Base-by-base conservation (phyloP, 2,113 vertebrate species). In the Otolemur garnettii region DNA sequence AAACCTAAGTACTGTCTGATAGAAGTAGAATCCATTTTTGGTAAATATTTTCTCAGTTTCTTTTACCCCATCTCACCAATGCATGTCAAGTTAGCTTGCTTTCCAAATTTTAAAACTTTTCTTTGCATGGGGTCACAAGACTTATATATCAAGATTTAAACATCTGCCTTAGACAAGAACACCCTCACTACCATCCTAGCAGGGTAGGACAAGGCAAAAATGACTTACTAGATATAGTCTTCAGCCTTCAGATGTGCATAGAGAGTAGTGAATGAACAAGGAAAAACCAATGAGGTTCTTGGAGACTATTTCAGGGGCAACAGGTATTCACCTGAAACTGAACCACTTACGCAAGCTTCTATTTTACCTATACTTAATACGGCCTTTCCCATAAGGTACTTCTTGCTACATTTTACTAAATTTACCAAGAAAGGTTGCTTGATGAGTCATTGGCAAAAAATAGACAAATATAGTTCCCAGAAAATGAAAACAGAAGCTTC, bases 361-460 rank as follows among this genome's bases (percentile, higher is more conserved):
- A 5, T 85, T 68, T 79, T 83, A 53, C 66, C 42, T 83, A 69
- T 5, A 35, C 42, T 74, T 89, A 86, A 45, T 28, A 59, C 45
- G 7, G 57, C 19, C 55, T 84, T 96, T 96, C 30, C 62, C 87
- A 62, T 24, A 57, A 90, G 35, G 38, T 79, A 66, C 2, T 72
- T 59, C 68, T 94, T 95, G 28, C 72, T 42, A 79, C 18, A 81
- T 91, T 95, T 96, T 62, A 86, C 42, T 72, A 83, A 90, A 93
- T 83, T 93, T 96, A 75, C 82, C 60, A 77, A 94, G 59, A 77
- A 96, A 97, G 38, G 22, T 90, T 94, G 94, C 77, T 69, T 90
- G 62, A 91, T 97, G 95, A 97, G 57, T 96, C 95, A 97, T 50
- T 91, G 50, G 38, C 75, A 93, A 94, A 95, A 95, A 94, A 87